Conservation (phyloP, 2,888 invertebrate genomes). For the Ferdinandea cuprea region DNA sequence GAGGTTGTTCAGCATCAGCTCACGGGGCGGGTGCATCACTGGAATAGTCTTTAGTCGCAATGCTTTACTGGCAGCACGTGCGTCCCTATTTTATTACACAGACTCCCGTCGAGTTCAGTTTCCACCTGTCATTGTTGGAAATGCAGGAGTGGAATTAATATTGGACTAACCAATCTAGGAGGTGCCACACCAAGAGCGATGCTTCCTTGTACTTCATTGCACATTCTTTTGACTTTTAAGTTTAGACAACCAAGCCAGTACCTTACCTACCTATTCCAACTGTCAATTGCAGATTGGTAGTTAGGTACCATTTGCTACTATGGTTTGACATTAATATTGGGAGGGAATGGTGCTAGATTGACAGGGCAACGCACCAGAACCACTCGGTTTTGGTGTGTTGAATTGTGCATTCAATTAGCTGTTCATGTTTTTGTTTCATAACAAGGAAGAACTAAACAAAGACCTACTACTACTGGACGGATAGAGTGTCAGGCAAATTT, state of each 20-base stretch:
- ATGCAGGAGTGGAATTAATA: conserved; percentile 5
- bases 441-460: no score
- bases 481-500: conserved; percentile 32
- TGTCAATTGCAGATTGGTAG: not conserved
- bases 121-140: conserved; percentile 9
- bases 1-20: not conserved
- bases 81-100: conserved; percentile 22
- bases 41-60: conserved; percentile 2
- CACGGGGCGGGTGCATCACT: conserved; percentile 12
- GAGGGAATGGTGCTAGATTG: not conserved
- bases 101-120: conserved; percentile 4
- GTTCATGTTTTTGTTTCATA: not conserved
- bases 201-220: conserved; percentile 42
- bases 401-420: not conserved
- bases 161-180: conserved; percentile 6
- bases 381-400: not conserved
- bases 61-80: conserved; percentile 27
- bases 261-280: not conserved
- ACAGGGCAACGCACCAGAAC: conserved; percentile 42
- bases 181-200: conserved; percentile 57
- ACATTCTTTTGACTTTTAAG: conserved; percentile 29
- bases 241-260: not conserved
- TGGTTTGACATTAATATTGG: not conserved
- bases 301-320: not conserved
- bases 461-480: no score